A percentile compares a stretch with the other conserved stretches of the same genome.
These are phyloP conservation scores for Anguilla pacifica DNA, from an alignment of 2,797 vertebrate genomes.

Conservation along the genomic window DNA sequence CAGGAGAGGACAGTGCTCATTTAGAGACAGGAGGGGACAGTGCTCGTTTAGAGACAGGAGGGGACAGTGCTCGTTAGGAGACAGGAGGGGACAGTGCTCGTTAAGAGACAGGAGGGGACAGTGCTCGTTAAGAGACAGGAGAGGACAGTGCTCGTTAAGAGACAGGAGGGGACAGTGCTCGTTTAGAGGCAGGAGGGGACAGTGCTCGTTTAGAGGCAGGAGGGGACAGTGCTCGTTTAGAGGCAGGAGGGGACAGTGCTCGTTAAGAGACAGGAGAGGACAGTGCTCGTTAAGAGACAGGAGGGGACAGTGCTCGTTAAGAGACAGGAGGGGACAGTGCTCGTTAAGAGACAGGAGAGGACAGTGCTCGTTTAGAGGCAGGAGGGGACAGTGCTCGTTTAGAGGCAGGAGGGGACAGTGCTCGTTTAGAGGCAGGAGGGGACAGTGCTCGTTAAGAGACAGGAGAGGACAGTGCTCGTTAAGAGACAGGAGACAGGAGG, in stretches of 20 bases:
- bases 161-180: neutral
- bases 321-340: neutral
- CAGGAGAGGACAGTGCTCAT: no score
- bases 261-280: slow-evolving; percentile 9
- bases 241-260: neutral
- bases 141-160: neutral
- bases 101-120: neutral
- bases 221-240: neutral
- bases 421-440: neutral
- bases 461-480: neutral
- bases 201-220: neutral
- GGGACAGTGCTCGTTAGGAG: neutral
- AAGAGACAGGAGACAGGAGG: neutral
- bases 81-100: neutral
- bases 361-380: neutral
- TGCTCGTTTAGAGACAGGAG: neutral
- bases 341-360: neutral
- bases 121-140: neutral
- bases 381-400: neutral
- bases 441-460: neutral
- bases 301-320: neutral
- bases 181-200: neutral
- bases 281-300: neutral
- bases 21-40: no score
- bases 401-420: neutral